Evolutionary conservation across 2,113 vertebrate species (phyloP).

Genomic region (Carassius auratus): DNA sequence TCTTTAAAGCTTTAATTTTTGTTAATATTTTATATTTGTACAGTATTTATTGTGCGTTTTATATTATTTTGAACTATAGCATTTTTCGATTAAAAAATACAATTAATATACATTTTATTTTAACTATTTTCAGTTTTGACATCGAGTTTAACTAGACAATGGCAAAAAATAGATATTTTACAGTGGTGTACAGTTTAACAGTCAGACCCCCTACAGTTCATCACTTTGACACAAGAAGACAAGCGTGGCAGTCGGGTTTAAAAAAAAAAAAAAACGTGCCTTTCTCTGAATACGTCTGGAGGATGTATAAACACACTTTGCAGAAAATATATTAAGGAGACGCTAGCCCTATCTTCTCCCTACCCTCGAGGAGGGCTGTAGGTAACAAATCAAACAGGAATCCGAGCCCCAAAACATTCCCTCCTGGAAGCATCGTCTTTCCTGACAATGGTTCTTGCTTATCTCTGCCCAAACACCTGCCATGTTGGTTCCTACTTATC

Average conservation of each 20-base stretch:
- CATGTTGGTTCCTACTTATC: slow-evolving; percentile 77
- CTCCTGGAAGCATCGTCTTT: slow-evolving; percentile 68
- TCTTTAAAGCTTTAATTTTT: too few species aligned
- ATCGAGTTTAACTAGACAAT: not conserved
- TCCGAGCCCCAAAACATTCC: slow-evolving; percentile 74
- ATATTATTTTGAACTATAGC: too few species aligned
- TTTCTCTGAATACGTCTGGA: slow-evolving; percentile 63
- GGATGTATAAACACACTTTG: slow-evolving; percentile 59
- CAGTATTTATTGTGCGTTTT: too few species aligned
- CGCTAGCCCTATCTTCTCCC: slow-evolving; percentile 63
- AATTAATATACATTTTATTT: too few species aligned
- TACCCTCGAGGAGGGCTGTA: slow-evolving; percentile 66
- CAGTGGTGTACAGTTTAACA: slow-evolving; percentile 23
- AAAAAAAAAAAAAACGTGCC: slow-evolving; percentile 52
- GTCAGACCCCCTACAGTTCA: slow-evolving; percentile 1
- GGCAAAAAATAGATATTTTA: slow-evolving; percentile 2
- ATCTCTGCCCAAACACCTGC: slow-evolving; percentile 79
- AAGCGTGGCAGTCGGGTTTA: slow-evolving; percentile 46
- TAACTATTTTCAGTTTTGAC: too few species aligned
- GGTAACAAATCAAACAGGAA: slow-evolving; percentile 79
- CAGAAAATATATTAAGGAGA: slow-evolving; percentile 60
- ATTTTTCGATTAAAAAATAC: too few species aligned
- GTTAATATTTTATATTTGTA: too few species aligned
- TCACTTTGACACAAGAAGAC: slow-evolving; percentile 33
- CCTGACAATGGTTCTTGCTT: slow-evolving; percentile 73